Base-by-base conservation (phyloP, 2,797 vertebrate species). In the Enteromius radiatus region DNA sequence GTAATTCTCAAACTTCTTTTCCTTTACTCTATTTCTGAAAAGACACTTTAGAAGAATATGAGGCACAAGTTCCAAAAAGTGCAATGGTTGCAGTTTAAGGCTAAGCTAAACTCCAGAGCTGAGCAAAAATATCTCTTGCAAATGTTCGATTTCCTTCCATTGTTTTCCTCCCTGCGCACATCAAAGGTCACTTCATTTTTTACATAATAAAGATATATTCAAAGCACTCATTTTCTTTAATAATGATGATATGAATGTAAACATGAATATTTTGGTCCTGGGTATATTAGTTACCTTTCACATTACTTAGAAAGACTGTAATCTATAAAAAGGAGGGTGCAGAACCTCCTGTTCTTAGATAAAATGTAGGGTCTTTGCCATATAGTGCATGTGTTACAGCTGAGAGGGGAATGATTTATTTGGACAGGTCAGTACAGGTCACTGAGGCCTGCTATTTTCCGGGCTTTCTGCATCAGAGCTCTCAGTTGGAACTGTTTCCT, bases 401-500 rank as follows among this genome's bases (percentile, higher is more conserved):
- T 12, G 56, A 47, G 82, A 79, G 43, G 84, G n/a, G 31, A 23
- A 45, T 47, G 64, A 41, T 23, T 54, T 28, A 36, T 21, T 76
- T n/a, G 54, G n/a, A 36, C 61, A 84, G 80, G 89, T 98, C 89
- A 99, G 95, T 98, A 99, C 88, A 99, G 96, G 91, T 99, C 98
- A 87, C 97, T 98, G 73, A 99, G 97, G 84, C 97, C 97, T 0
- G 97, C 97, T 41, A 97, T 98, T 94, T 99, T 99, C 87, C 98
- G 96, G 84, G 98, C 98, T 94, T 99, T 99, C 92, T 99, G 98
- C 98, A 99, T 99, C 82, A 99, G 91, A n/a, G 97, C 98, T 61
- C 98, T 96, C 87, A 99, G 96, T 93, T 99, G 98, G 94, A 99
- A 99, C 94, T 99, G 97, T 92, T 99, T 99, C 87, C 97, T 96